phyloP scores from a whole-genome alignment of 2,113 vertebrate species.

The Loxodonta africana region DNA sequence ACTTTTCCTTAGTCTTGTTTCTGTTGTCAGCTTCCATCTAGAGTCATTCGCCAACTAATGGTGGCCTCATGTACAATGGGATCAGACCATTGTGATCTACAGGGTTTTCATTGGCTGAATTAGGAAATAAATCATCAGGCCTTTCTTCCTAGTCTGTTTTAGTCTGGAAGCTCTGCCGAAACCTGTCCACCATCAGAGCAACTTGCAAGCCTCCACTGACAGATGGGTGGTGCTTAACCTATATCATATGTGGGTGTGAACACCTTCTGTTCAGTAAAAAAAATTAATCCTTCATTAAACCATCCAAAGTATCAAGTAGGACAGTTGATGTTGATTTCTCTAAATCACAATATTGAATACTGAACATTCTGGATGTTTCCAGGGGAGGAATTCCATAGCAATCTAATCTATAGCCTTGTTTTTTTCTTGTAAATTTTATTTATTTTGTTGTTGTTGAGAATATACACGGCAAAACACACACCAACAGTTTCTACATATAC shows the following conservation, averaged over 20 bases:
- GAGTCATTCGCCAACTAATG: too few relatives aligned
- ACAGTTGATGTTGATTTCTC: background rate
- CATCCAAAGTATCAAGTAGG: background rate
- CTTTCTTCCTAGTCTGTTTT: background rate
- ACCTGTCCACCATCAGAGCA: background rate
- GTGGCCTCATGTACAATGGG: too few relatives aligned
- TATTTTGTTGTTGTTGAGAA: too few relatives aligned
- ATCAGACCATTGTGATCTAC: too few relatives aligned
- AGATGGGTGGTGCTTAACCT: background rate
- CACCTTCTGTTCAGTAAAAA: background rate
- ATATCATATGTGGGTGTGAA: background rate
- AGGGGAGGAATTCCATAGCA: conserved; percentile 19
- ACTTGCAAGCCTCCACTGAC: background rate
- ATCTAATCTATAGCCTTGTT: background rate
- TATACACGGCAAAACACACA: too few relatives aligned
- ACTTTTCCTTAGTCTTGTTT: too few relatives aligned
- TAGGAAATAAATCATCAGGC: background rate
- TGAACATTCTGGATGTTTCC: conserved; percentile 3
- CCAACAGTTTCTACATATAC: too few relatives aligned
- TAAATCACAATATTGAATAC: background rate
- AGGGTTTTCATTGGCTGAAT: too few relatives aligned
- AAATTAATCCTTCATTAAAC: background rate
- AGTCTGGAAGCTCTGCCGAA: background rate
- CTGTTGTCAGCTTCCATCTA: too few relatives aligned
- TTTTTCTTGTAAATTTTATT: too few relatives aligned